phyloP scores from a whole-genome alignment of 2,113 vertebrate species.

The Neogobius melanostomus region DNA sequence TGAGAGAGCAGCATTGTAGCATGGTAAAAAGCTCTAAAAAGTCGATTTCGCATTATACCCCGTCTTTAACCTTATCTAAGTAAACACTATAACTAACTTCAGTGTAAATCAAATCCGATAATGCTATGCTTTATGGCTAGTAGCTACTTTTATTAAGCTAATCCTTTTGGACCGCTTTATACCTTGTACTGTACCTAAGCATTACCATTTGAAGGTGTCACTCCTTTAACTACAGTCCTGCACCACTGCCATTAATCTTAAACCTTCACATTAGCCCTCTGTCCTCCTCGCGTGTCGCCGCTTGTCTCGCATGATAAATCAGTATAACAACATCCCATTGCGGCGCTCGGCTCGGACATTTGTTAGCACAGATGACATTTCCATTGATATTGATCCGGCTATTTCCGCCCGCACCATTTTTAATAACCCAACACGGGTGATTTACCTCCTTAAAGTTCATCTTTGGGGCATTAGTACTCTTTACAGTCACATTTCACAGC shows the following conservation, averaged over 20 bases:
- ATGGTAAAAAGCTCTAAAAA: too few relatives aligned
- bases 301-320: slow-evolving; percentile 8
- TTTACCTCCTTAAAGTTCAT: neutral
- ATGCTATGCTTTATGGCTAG: neutral
- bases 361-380: slow-evolving; percentile 8
- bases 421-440: neutral
- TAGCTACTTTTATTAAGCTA: neutral
- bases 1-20: too few relatives aligned
- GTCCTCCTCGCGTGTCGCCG: neutral
- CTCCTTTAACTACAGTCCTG: neutral
- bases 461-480: neutral
- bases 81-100: too few relatives aligned
- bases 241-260: neutral
- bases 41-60: too few relatives aligned
- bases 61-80: too few relatives aligned
- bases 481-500: neutral
- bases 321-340: slow-evolving; percentile 3
- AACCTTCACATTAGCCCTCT: neutral
- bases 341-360: slow-evolving; percentile 2
- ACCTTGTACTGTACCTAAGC: neutral
- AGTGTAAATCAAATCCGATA: too few relatives aligned
- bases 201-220: neutral
- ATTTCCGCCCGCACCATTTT: neutral
- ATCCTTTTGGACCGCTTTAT: neutral
- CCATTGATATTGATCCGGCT: slow-evolving; percentile 7